Evolutionary conservation across 92 coral and sea anemone genomes (phyloP), one percentile per base, ranked within the genome.

Genomic region (Pocillopora grandis): DNA sequence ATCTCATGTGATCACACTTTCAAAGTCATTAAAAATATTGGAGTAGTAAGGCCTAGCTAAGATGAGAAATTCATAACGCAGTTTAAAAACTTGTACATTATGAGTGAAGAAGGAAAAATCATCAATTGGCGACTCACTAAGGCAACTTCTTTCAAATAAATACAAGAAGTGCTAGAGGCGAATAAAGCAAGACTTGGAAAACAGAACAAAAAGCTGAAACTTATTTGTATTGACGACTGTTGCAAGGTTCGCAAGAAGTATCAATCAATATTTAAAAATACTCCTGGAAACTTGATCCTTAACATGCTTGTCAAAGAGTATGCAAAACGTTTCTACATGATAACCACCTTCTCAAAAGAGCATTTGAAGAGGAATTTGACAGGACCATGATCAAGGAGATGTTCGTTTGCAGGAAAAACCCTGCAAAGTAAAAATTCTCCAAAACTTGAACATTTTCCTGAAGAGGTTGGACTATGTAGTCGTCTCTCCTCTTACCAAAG

Each of bases 221-320:
- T 84, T 31, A 84, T 83, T 13, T 87, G 91, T 68, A 81, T 84
- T 9, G 91, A 87, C 58, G 87, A 87, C 84, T 91, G 94, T 55
- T 88, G 92, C 58, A 78, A 85, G 20, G 83, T 85, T 57, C 60
- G 90, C 37, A 87, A 82, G 35, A 85, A 85, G 70, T 91, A 88
- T 52, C 27, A 82, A 35, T 49, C 62, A 13, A 68, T 91, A 49
- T 85, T 91, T 69, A 61, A 87, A 2, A 76, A 79, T 61, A 66
- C 83, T n/a, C 77, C 87, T 31, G 88, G 9, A 88, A 88, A 68
- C 78, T 82, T 3, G 95, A 91, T 66, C 52, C 88, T 21, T 88
- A 72, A 69, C 92, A 91, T 42, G 92, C 89, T 17, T 86, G 95
- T 66, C 92, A 64, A 21, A 42, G 57, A 55, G 79, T 84, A 7